These are phyloP conservation scores for Cantharis nigra DNA, from an alignment of 2,888 invertebrate genomes.

Conservation along the genomic window DNA sequence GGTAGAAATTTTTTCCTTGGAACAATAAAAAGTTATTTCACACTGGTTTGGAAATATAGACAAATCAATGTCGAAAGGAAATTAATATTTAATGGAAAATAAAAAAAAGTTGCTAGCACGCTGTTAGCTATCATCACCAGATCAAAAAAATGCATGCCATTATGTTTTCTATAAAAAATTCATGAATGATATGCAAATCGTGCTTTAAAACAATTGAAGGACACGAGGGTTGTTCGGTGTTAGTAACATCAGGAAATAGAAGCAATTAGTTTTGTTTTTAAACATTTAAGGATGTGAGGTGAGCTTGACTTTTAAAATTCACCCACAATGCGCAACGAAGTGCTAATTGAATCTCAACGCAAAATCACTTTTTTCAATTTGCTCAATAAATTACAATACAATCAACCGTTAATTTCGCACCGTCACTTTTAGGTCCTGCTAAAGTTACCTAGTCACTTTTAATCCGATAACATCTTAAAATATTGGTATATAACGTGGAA, in stretches of 20 bases:
- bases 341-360: background rate
- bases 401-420: background rate
- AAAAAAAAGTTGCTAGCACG: background rate
- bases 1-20: too few species aligned
- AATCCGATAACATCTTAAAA: background rate
- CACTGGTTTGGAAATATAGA: background rate
- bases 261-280: background rate
- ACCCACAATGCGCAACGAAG: background rate
- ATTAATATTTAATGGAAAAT: background rate
- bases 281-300: background rate
- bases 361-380: background rate
- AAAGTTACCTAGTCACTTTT: background rate
- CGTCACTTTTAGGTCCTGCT: background rate
- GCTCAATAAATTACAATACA: background rate
- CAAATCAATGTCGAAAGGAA: background rate
- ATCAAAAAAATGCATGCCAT: background rate
- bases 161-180: background rate
- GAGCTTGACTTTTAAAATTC: background rate
- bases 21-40: too few species aligned
- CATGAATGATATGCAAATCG: background rate
- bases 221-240: background rate
- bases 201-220: background rate
- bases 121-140: background rate
- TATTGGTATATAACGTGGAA: background rate
- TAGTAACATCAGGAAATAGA: background rate